Conservation (phyloP, 2,113 vertebrate genomes). For the Cisticola juncidis region DNA sequence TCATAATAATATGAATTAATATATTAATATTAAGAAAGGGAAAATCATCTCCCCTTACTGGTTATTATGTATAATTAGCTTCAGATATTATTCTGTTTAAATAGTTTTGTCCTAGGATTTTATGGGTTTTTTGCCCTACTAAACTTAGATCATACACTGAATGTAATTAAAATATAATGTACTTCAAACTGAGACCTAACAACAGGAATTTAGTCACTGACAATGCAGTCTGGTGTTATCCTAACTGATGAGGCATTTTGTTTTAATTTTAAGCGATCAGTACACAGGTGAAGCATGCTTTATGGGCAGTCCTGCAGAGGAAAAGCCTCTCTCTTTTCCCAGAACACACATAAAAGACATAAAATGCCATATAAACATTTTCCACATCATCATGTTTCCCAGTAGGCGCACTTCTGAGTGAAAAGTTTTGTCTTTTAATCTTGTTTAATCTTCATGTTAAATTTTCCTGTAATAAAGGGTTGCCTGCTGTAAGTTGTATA, state of each 20-base stretch:
- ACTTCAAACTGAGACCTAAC: conserved; percentile 50
- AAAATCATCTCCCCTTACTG: conserved; percentile 6
- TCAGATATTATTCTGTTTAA: conserved; percentile 35
- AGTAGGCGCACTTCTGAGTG: background rate
- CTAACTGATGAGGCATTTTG: conserved; percentile 27
- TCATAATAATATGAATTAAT: background rate
- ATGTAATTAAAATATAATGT: conserved; percentile 53
- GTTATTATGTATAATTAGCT: conserved; percentile 52
- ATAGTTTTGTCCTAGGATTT: conserved; percentile 57
- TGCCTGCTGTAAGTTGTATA: background rate
- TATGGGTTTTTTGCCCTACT: conserved; percentile 30
- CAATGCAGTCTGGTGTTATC: background rate
- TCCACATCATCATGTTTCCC: conserved; percentile 6
- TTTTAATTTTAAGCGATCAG: conserved; percentile 14
- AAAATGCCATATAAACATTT: conserved; percentile 2
- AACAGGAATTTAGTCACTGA: conserved; percentile 29
- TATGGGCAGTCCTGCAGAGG: background rate
- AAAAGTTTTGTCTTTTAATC: background rate
- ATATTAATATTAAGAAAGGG: conserved; percentile 25
- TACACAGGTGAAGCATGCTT: conserved; percentile 12
- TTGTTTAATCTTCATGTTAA: background rate
- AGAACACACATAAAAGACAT: background rate
- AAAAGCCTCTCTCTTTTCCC: background rate
- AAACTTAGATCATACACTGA: conserved; percentile 9
- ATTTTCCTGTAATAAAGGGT: background rate